phyloP scores from a whole-genome alignment of 2,888 invertebrate species.

The Diplolepis rosae region DNA sequence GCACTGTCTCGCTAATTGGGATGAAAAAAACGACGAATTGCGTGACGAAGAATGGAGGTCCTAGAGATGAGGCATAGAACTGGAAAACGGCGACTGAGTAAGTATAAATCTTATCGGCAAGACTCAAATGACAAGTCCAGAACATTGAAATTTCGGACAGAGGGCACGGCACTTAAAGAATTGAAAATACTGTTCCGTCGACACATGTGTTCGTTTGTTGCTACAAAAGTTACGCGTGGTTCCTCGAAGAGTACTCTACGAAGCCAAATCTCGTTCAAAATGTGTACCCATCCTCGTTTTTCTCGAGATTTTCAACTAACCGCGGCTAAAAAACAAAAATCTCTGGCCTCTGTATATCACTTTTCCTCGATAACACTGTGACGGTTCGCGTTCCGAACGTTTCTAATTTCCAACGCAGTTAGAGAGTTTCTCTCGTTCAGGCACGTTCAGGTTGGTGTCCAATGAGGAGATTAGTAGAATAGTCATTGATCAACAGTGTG shows the following conservation, averaged over 20 bases:
- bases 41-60: conserved; percentile 47
- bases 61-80: conserved; percentile 31
- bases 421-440: too few relatives aligned
- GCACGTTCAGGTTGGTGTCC: too few relatives aligned
- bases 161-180: conserved; percentile 52
- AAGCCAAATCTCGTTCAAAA: conserved; percentile 51
- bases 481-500: too few relatives aligned
- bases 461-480: too few relatives aligned
- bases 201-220: conserved; percentile 66
- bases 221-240: conserved; percentile 56
- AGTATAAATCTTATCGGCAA: conserved; percentile 30
- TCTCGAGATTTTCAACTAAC: conserved; percentile 55
- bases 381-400: conserved; percentile 62
- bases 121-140: conserved; percentile 39
- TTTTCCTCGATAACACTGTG: conserved; percentile 64
- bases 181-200: conserved; percentile 56
- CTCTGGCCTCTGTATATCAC: conserved; percentile 59
- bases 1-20: conserved; percentile 65
- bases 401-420: conserved; percentile 51
- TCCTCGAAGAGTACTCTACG: conserved; percentile 52
- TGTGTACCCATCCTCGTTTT: conserved; percentile 57
- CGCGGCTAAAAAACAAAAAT: conserved; percentile 56
- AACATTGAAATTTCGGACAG: conserved; percentile 49
- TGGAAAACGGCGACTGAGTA: conserved; percentile 15
- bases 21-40: conserved; percentile 54